phyloP scores from a whole-genome alignment of 2,113 vertebrate genomes.

The Pseudorhombus dupliciocellatus region DNA sequence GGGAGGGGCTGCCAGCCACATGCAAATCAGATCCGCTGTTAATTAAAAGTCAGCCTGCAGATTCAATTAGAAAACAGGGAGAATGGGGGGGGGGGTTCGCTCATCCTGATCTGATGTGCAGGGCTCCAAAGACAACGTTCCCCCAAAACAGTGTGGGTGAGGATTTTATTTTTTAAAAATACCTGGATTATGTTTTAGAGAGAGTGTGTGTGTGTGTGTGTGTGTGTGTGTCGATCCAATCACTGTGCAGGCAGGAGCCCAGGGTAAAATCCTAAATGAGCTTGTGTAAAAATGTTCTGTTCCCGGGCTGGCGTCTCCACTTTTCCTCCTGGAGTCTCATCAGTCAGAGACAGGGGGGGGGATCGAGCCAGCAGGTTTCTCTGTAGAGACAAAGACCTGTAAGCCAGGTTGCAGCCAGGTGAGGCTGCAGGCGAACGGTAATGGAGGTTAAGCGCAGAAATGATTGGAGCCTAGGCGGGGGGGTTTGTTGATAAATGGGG shows the following conservation, averaged over 20 bases:
- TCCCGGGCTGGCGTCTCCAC: background rate
- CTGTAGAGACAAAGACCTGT: conserved; percentile 26
- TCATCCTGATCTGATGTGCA: background rate
- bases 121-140: conserved; percentile 11
- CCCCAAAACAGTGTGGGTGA: background rate
- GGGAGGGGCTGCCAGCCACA: conserved; percentile 31
- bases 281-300: too few relatives aligned
- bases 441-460: conserved; percentile 23
- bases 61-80: conserved; percentile 68
- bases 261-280: conserved; percentile 39
- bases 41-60: conserved; percentile 77
- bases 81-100: conserved; percentile 9
- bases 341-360: conserved; percentile 31
- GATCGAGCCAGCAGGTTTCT: conserved; percentile 28
- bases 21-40: conserved; percentile 73
- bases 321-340: conserved; percentile 46
- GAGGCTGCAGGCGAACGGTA: conserved; percentile 47
- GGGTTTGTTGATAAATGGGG: conserved; percentile 18
- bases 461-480: background rate
- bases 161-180: background rate
- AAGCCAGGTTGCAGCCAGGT: conserved; percentile 37
- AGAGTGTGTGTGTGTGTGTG: background rate
- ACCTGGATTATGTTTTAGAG: conserved; percentile 4
- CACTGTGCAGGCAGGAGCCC: conserved; percentile 24
- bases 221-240: conserved; percentile 37